phyloP scores from a whole-genome alignment of 2,113 vertebrate genomes.

The Corythaeola cristata region DNA sequence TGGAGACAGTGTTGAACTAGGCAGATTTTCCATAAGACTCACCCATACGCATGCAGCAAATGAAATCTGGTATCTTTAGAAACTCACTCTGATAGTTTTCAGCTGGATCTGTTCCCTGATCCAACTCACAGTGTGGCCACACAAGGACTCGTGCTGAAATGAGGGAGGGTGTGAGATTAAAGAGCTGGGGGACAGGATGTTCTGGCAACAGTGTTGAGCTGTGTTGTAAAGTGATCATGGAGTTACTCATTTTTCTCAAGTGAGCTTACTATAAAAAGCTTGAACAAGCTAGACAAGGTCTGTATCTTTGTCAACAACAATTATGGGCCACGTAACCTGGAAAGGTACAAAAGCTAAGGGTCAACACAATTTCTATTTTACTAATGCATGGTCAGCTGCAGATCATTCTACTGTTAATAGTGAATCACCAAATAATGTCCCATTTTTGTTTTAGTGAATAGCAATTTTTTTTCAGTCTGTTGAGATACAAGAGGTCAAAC shows the following conservation, averaged over 20 bases:
- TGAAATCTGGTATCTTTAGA: neutral
- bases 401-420: neutral
- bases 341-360: neutral
- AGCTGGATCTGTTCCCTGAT: neutral
- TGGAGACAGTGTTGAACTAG: neutral
- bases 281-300: neutral
- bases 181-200: neutral
- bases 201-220: neutral
- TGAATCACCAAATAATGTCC: neutral
- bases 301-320: neutral
- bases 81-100: neutral
- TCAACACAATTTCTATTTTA: neutral
- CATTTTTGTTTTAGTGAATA: neutral
- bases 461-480: neutral
- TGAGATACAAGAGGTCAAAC: neutral
- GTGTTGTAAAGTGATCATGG: neutral
- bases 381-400: neutral
- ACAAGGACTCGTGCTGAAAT: neutral
- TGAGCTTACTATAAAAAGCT: neutral
- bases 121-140: neutral
- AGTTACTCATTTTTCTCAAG: neutral
- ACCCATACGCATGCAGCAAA: neutral
- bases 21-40: neutral
- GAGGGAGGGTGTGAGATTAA: neutral
- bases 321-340: neutral